These are phyloP conservation scores for Norana najaformis DNA, from an alignment of 2,888 invertebrate species.

Conservation along the genomic window DNA sequence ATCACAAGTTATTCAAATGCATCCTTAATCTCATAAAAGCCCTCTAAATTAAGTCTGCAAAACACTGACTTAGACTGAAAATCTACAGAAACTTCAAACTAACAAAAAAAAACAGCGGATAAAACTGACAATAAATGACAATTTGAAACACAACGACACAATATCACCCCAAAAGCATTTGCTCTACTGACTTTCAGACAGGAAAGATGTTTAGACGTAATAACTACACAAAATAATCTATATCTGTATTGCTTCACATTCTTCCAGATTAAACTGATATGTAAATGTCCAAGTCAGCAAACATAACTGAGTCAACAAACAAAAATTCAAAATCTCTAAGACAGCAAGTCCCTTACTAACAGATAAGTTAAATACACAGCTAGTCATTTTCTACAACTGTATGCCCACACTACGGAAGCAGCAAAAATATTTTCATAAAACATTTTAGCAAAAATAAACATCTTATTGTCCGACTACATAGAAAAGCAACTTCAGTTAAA, in stretches of 20 bases:
- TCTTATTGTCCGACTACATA: not conserved
- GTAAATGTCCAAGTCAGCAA: not conserved
- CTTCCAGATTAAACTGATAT: not conserved
- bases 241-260: not conserved
- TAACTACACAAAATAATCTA: not conserved
- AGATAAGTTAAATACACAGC: not conserved
- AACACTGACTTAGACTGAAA: not conserved
- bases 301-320: not conserved
- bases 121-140: constrained; percentile 3
- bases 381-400: not conserved
- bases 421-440: not conserved
- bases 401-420: not conserved
- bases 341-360: not conserved
- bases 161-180: not conserved
- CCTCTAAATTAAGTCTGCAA: not conserved
- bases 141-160: not conserved
- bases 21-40: not conserved
- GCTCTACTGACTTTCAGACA: not conserved
- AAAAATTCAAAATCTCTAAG: not conserved
- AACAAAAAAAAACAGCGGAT: not conserved
- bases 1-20: not conserved
- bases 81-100: not conserved
- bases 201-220: not conserved
- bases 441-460: not conserved
- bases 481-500: not conserved